These are phyloP conservation scores for Peromyscus polionotus DNA, from an alignment of 2,113 vertebrate species.

Conservation along the genomic window DNA sequence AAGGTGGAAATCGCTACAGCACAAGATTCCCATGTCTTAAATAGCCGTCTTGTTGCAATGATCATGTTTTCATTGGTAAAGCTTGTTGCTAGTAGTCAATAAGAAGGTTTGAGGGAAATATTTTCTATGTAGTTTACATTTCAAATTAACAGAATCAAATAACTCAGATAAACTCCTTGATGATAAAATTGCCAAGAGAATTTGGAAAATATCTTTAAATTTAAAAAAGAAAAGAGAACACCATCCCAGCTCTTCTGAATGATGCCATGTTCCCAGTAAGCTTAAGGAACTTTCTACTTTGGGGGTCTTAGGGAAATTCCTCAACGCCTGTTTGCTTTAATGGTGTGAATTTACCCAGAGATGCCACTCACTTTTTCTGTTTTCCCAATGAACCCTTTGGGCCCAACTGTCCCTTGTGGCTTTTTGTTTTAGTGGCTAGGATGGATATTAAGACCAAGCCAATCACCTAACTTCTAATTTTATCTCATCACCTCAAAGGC, in stretches of 20 bases:
- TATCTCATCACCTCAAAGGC: conserved; percentile 71
- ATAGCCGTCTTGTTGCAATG: neutral
- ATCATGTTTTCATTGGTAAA: neutral
- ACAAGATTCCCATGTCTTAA: neutral
- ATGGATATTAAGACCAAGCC: conserved; percentile 31
- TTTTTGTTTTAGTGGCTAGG: conserved; percentile 52
- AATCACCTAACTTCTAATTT: conserved; percentile 67
- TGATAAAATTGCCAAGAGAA: conserved; percentile 32
- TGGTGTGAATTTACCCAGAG: conserved; percentile 49
- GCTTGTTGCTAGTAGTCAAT: neutral
- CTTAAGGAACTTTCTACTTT: neutral
- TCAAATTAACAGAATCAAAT: conserved; percentile 40
- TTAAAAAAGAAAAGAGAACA: neutral
- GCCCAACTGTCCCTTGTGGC: conserved; percentile 13
- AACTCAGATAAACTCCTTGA: neutral
- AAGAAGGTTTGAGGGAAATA: neutral
- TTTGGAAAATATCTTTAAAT: neutral
- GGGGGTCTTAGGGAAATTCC: conserved; percentile 41
- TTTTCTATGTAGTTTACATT: neutral
- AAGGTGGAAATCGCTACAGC: neutral
- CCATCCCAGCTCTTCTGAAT: neutral
- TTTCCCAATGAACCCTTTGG: conserved; percentile 50
- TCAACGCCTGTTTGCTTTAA: conserved; percentile 46
- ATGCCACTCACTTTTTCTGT: conserved; percentile 17
- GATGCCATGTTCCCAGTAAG: conserved; percentile 59